Base-by-base conservation (phyloP, 2,888 invertebrate species). In the Phortica magna region DNA sequence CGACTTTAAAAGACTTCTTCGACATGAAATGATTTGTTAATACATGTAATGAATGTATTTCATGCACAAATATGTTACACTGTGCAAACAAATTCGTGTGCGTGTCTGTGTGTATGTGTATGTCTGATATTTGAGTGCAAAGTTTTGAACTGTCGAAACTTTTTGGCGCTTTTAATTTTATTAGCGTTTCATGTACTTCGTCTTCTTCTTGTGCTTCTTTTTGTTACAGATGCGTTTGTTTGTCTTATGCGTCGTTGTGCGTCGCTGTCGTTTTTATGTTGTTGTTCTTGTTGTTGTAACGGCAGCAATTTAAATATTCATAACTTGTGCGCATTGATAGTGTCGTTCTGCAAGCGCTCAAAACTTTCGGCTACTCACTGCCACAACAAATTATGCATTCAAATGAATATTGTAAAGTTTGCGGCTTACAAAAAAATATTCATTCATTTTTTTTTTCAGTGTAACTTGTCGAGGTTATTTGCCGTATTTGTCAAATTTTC, bases 141-240 rank as follows among this genome's bases (percentile, higher is more conserved):
- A 59, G 59, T 59, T 59, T 59, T 19, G 0, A 59, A 61, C 7
- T 22, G 22, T 19, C 10, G 22, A 61, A 61, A 61, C 68, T 77
- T 77, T 79, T 71, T 73, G 79, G 83, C 81, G 80, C 83, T 86
- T 85, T 88, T 88, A 85, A 86, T 88, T 85, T 84, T 88, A 84
- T 86, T 88, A 82, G 81, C 84, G 82, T 6, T 48, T 7, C 3
- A 12, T 48, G 9, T 12, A 9, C 14, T 9, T 48, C 14, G 48
- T 48, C 14, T 48, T 48, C 14, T 9, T 2, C 3, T 14, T 0
- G 5, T 31, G 39, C 41, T 22, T 17, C 61, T 22, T 7, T 22
- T 61, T 61, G 61, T 22, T 22, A 17, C 59, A 61, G 59, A 17
- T 10, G 17, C 19, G 10, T 48, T 48, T 19, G 22, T 61, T 61